Percentiles rank a stretch among this genome's conserved stretches.
Evolutionary conservation across 2,888 invertebrate genomes (phyloP).

Genomic region (Tenodera sinensis): DNA sequence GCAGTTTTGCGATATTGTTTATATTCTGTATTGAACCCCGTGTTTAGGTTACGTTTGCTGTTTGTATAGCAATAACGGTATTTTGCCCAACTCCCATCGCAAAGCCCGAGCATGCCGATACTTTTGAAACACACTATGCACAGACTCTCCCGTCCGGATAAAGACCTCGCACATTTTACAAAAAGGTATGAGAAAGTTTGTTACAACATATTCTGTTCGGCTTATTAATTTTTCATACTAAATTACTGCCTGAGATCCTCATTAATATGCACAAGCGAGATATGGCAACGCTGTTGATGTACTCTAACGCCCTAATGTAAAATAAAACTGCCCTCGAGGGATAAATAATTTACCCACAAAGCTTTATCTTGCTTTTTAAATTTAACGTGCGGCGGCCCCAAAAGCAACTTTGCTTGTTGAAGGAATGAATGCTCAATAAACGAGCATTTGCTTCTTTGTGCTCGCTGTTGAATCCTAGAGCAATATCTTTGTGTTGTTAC

Average conservation of each 20-base stretch:
- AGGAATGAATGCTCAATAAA: too few species aligned
- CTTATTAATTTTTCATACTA: not conserved
- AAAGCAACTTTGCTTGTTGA: not conserved
- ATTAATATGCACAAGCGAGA: not conserved
- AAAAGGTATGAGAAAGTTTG: not conserved
- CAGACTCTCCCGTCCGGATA: not conserved
- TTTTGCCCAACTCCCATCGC: too few species aligned
- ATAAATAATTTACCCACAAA: not conserved
- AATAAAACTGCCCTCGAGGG: not conserved
- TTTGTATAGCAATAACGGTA: too few species aligned
- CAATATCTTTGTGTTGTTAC: too few species aligned
- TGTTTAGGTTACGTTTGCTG: too few species aligned
- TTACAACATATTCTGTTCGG: not conserved
- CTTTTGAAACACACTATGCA: not conserved
- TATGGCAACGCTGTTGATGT: not conserved
- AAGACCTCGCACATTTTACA: not conserved
- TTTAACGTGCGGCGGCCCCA: not conserved
- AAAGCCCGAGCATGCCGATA: too few species aligned
- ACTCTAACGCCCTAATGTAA: not conserved
- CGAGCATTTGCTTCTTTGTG: too few species aligned
- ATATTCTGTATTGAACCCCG: too few species aligned
- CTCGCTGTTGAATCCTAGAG: too few species aligned
- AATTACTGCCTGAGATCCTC: not conserved
- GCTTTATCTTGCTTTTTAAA: not conserved
- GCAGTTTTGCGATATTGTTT: too few species aligned